These are phyloP conservation scores for Ostrea edulis DNA, from an alignment of 1,140 invertebrate species.

Conservation along the genomic window DNA sequence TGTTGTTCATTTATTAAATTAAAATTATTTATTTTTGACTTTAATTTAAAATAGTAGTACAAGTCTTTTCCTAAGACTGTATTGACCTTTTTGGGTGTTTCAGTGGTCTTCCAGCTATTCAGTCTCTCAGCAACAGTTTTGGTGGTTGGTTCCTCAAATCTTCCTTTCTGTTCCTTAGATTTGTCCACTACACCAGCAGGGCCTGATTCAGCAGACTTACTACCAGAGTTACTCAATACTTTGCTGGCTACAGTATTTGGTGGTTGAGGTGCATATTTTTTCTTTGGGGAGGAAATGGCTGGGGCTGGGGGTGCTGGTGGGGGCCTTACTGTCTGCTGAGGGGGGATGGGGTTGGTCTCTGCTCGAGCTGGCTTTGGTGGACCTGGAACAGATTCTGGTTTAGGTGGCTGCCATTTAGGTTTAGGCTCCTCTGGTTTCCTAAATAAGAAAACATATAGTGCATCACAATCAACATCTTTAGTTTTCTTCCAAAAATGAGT, in stretches of 20 bases:
- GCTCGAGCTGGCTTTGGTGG: constrained; percentile 43
- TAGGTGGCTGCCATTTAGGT: constrained; percentile 57
- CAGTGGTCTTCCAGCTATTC: constrained; percentile 60
- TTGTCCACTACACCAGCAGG: not conserved
- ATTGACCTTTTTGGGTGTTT: constrained; percentile 44
- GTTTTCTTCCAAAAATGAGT: no score
- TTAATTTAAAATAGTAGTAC: no score
- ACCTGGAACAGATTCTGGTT: constrained; percentile 23
- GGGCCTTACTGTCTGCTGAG: constrained; percentile 24
- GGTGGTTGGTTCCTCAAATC: constrained; percentile 60
- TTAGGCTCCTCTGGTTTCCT: constrained; percentile 51
- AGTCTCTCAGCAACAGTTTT: constrained; percentile 65
- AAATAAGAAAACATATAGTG: constrained; percentile 1
- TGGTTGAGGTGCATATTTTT: constrained; percentile 34
- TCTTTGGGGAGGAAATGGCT: constrained; percentile 35
- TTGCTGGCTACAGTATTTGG: not conserved
- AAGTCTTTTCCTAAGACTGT: not conserved
- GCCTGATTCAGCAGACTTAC: not conserved
- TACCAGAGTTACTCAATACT: not conserved
- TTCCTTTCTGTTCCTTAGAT: constrained; percentile 35
- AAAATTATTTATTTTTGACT: no score
- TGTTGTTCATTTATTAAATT: no score
- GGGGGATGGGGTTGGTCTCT: constrained; percentile 9
- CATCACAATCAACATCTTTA: not conserved
- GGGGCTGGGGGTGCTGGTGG: constrained; percentile 40